Percentiles rank a stretch among this genome's conserved stretches.
phyloP scores from a whole-genome alignment of 92 coral and sea anemone species.

The Pocillopora meandrina region DNA sequence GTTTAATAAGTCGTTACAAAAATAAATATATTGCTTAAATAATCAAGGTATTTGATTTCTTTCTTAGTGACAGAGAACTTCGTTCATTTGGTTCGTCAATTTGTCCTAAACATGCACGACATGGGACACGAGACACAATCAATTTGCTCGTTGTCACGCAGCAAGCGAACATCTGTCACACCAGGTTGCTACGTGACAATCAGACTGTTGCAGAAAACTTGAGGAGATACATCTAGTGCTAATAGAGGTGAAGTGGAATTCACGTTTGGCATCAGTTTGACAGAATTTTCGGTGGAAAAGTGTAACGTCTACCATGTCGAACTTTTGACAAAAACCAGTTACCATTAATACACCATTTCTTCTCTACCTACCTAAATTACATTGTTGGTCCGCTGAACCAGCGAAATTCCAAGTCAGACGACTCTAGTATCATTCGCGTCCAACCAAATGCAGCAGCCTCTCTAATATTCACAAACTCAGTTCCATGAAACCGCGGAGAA shows the following conservation, averaged over 20 bases:
- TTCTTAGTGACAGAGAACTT: conserved; percentile 1
- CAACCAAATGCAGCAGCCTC: too few relatives aligned
- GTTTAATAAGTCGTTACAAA: conserved; percentile 30
- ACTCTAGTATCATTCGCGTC: too few relatives aligned
- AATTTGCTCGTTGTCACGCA: conserved; percentile 1
- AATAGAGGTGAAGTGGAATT: too few relatives aligned
- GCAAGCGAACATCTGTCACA: not conserved
- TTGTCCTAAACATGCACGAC: not conserved
- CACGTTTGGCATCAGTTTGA: too few relatives aligned
- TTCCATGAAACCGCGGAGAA: too few relatives aligned
- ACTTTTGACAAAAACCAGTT: not conserved
- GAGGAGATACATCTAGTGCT: too few relatives aligned
- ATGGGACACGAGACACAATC: not conserved
- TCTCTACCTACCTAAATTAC: not conserved
- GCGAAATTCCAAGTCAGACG: too few relatives aligned
- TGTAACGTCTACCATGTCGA: conserved; percentile 8
- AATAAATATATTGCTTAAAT: conserved; percentile 31
- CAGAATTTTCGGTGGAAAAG: not conserved
- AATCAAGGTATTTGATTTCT: conserved; percentile 1
- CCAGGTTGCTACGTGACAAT: not conserved
- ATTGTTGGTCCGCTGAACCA: not conserved
- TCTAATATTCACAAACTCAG: too few relatives aligned
- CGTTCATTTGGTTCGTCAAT: not conserved
- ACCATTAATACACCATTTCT: not conserved
- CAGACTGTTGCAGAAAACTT: not conserved